Evolutionary conservation across 2,888 invertebrate genomes (phyloP).

Genomic region (Ligdia adustata): DNA sequence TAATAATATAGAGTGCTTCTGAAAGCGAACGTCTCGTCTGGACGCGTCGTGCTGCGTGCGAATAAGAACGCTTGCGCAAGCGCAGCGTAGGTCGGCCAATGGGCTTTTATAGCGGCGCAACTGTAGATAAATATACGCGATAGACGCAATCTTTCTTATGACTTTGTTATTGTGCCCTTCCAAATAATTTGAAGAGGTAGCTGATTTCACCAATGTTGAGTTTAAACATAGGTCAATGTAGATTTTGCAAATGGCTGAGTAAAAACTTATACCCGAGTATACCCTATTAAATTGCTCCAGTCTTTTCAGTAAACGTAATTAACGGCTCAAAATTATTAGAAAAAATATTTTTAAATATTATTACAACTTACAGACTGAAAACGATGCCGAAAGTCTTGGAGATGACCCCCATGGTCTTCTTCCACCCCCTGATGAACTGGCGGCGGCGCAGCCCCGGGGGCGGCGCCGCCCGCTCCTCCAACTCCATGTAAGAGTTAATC

Average conservation of each 20-base stretch:
- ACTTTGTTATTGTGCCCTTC: too few species aligned
- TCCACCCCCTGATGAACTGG: conserved; percentile 79
- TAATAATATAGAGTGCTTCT: conserved; percentile 33
- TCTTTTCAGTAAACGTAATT: too few species aligned
- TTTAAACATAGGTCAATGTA: too few species aligned
- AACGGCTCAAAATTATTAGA: too few species aligned
- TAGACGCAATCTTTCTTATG: conserved; percentile 30
- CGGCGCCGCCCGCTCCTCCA: conserved; percentile 71
- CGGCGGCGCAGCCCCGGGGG: conserved; percentile 79
- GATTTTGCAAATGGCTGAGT: too few species aligned
- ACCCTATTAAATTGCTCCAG: too few species aligned
- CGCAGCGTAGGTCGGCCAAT: conserved; percentile 43
- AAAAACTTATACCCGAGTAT: too few species aligned
- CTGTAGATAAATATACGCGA: conserved; percentile 15
- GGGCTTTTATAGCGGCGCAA: conserved; percentile 54
- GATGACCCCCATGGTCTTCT: conserved; percentile 88
- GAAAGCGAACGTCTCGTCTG: conserved; percentile 48
- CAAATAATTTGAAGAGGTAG: too few species aligned
- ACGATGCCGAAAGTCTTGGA: conserved; percentile 91
- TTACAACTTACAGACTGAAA: conserved; percentile 92
- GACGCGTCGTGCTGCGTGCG: conserved; percentile 60
- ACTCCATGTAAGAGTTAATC: conserved; percentile 77
- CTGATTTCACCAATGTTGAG: too few species aligned
- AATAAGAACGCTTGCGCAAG: conserved; percentile 75
- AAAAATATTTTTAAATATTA: too few species aligned